phyloP scores from a whole-genome alignment of 2,797 vertebrate species.

The Brachymystax lenok region DNA sequence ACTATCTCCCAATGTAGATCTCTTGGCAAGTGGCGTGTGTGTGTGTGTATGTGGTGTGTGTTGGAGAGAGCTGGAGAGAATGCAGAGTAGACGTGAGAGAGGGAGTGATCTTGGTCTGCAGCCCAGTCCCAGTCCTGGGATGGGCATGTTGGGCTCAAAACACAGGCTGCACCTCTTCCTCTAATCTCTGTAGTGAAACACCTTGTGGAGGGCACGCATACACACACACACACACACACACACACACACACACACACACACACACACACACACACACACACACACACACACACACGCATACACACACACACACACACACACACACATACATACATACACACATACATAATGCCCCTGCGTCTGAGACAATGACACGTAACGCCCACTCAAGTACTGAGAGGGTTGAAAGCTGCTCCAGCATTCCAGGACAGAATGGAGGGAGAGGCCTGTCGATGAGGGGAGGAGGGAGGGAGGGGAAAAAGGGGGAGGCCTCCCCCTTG shows the following conservation, averaged over 20 bases:
- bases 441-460: slow-evolving; percentile 25
- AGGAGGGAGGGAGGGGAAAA: no score
- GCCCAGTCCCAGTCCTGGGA: slow-evolving; percentile 63
- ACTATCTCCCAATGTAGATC: slow-evolving; percentile 70
- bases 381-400: slow-evolving; percentile 36
- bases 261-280: no score
- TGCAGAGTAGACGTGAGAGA: slow-evolving; percentile 55
- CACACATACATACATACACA: no score
- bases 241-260: no score
- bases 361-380: slow-evolving; percentile 45
- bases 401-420: slow-evolving; percentile 70
- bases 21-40: slow-evolving; percentile 76
- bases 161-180: slow-evolving; percentile 72
- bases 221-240: neutral
- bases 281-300: neutral
- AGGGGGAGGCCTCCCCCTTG: slow-evolving; percentile 45
- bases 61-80: slow-evolving; percentile 65
- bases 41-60: slow-evolving; percentile 63
- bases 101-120: slow-evolving; percentile 71
- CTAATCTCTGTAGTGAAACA: slow-evolving; percentile 70
- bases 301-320: no score
- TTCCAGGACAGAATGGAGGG: slow-evolving; percentile 57
- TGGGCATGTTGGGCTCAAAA: slow-evolving; percentile 72
- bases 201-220: slow-evolving; percentile 54
- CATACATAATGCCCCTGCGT: slow-evolving; percentile 14